Conservation (phyloP, 1,140 invertebrate genomes). For the Euura lappo region DNA sequence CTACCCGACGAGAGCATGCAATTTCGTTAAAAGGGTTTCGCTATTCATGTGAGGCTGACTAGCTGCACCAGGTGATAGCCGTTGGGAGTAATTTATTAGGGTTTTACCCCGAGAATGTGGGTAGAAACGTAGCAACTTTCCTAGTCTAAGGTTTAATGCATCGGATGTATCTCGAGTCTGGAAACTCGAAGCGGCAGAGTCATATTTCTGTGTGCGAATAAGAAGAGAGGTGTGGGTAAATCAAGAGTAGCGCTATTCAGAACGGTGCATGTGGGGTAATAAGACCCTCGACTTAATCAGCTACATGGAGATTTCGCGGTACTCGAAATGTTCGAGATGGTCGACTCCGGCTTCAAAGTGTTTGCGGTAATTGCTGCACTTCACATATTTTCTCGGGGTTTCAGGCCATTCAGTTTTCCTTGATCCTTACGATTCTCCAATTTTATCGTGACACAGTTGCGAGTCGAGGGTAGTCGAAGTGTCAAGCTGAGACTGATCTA, state of each 20-base stretch:
- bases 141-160: too few species aligned
- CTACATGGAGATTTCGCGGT: not conserved
- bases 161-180: too few species aligned
- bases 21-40: constrained; percentile 44
- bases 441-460: too few species aligned
- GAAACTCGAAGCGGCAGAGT: too few species aligned
- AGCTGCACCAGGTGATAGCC: constrained; percentile 36
- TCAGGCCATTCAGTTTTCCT: too few species aligned
- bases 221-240: not conserved
- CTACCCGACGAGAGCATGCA: constrained; percentile 32
- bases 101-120: not conserved
- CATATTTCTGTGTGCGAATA: not conserved
- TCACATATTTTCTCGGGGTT: too few species aligned
- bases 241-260: not conserved
- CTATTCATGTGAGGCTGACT: constrained; percentile 31
- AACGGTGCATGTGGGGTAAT: not conserved
- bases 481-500: too few species aligned
- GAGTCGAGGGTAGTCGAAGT: too few species aligned
- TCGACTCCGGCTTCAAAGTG: too few species aligned
- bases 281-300: not conserved
- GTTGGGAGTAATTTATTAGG: not conserved
- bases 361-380: too few species aligned
- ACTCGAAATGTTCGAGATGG: not conserved
- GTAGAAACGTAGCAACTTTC: too few species aligned
- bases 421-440: too few species aligned